These are phyloP conservation scores for Saturnia japonica DNA, from an alignment of 2,888 invertebrate species.

Conservation along the genomic window DNA sequence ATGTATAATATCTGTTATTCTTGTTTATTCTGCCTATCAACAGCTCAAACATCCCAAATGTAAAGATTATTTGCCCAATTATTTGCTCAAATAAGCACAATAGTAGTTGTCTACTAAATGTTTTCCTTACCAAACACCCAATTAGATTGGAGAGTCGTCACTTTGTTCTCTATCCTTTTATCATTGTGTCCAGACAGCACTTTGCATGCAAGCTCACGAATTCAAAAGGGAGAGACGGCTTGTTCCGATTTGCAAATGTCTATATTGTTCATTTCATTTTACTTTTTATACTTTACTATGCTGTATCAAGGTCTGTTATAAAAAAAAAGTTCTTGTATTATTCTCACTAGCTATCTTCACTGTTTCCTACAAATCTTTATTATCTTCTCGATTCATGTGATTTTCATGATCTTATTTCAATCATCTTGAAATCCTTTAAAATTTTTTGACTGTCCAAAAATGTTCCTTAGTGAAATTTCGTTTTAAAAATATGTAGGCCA, in stretches of 20 bases:
- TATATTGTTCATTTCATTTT: conserved; percentile 12
- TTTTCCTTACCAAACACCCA: conserved; percentile 33
- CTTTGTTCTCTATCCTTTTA: conserved; percentile 42
- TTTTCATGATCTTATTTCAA: too few species aligned
- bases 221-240: conserved; percentile 40
- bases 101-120: conserved; percentile 18
- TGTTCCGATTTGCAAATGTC: not conserved
- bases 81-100: not conserved
- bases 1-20: not conserved
- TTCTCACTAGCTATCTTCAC: too few species aligned
- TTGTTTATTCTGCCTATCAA: not conserved
- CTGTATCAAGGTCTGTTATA: not conserved
- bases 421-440: too few species aligned
- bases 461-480: not conserved
- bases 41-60: not conserved
- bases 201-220: conserved; percentile 61
- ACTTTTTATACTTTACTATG: not conserved
- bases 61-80: not conserved
- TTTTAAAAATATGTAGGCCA: not conserved
- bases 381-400: too few species aligned
- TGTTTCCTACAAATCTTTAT: too few species aligned
- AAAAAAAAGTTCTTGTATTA: too few species aligned
- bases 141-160: conserved; percentile 33
- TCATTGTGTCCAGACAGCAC: conserved; percentile 38
- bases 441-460: not conserved